A percentile compares a stretch with the other conserved stretches of the same genome.
Conservation (phyloP, 2,113 vertebrate genomes). For the Rhombomys opimus region DNA sequence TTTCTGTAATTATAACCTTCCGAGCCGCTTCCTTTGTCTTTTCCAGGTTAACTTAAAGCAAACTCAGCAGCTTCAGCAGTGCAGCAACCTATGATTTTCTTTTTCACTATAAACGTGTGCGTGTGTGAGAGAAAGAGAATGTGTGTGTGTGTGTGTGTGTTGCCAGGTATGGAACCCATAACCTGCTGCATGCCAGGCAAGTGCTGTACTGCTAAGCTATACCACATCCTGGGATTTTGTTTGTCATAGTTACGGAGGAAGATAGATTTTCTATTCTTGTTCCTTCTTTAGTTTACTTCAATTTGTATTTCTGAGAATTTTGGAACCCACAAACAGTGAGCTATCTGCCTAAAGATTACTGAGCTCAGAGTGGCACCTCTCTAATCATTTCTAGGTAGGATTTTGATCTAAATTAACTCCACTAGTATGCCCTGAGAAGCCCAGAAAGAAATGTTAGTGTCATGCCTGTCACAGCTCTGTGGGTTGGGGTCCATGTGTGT, state of each 20-base stretch:
- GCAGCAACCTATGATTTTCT: constrained; percentile 45
- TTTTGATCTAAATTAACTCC: constrained; percentile 4
- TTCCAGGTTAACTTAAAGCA: constrained; percentile 36
- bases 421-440: background rate
- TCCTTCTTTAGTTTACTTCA: constrained; percentile 46
- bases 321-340: background rate
- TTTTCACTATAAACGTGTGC: background rate
- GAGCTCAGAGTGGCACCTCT: background rate
- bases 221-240: background rate
- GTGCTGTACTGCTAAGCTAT: background rate
- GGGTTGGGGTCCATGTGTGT: background rate
- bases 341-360: background rate
- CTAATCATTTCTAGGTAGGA: background rate
- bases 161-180: background rate
- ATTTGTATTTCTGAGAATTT: constrained; percentile 2
- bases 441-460: background rate
- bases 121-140: background rate
- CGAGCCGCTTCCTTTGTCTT: constrained; percentile 68
- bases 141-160: background rate
- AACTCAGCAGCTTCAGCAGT: background rate
- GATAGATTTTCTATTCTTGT: constrained; percentile 9
- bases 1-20: constrained; percentile 75
- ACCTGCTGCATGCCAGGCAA: background rate
- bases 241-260: constrained; percentile 30
- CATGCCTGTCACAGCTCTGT: background rate